Evolutionary conservation across 1,140 invertebrate genomes (phyloP), one percentile per base, ranked within the genome.

Genomic region (Tetragonula clypearis): DNA sequence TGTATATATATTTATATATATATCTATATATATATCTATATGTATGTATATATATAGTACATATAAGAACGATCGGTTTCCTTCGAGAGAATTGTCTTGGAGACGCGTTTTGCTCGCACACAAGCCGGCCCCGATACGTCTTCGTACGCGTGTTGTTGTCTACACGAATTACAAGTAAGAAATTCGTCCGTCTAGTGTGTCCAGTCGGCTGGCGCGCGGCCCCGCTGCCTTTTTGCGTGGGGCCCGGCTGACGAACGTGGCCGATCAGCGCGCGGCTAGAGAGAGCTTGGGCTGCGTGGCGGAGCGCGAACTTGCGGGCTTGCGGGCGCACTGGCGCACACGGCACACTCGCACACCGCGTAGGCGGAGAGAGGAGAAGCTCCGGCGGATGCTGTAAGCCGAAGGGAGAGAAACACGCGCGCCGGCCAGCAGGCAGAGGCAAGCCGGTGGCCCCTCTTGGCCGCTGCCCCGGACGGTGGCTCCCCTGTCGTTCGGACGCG

Each of bases 281-380:
- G 89, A 88, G 89, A 88, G 88, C 90, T 91, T 91, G 74, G 85
- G 88, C 89, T 91, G 93, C 93, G 92, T 92, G 91, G 93, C 92
- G 93, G 94, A 94, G 93, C 94, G 93, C 94, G 94, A 95, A 94
- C 94, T 95, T 95, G 94, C 94, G 94, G 93, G 94, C 93, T 95
- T 95, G 93, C 94, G 93, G 93, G 94, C 94, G 94, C 94, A 95
- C 94, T 95, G 94, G 93, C 94, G 94, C 92, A 90, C 89, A 90
- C 89, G 88, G 90, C 87, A 89, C 87, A 90, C 92, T 86, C 89
- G 88, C 82, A 92, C 90, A 92, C 90, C 93, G 93, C 93, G 94
- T 94, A 95, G 93, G 93, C 94, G 93, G 94, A 94, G 93, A 90
- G 91, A 90, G 90, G 83, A 86, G 88, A 91, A 87, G 90, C 87